Base-by-base conservation (phyloP, 2,888 invertebrate species). In the Macroteleia sp. region DNA sequence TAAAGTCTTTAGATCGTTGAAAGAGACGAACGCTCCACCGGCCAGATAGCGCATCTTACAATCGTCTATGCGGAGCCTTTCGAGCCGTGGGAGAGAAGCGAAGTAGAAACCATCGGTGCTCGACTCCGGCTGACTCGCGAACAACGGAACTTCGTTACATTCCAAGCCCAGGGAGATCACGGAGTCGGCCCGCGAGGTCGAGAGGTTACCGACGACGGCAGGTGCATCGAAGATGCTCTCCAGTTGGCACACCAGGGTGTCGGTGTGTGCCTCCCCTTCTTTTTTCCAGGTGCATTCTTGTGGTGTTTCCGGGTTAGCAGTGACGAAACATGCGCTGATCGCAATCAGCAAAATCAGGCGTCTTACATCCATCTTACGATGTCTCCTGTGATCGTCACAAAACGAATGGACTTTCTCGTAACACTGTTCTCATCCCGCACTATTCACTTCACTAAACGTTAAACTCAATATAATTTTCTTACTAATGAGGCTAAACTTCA, bases 1-100 rank as follows among this genome's bases (percentile, higher is more conserved):
- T 56, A 97, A 91, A 78, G 93, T 93, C 54, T 94, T 92, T 20
- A 97, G 91, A 84, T 95, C 94, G 83, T 94, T 93, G 30, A 96
- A 92, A 50, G 94, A 94, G 20, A 94, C 92, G 83, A 97, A 92
- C 52, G 95, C 95, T 36, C 94, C 94, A 25, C 94, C 94, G 3
- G 96, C 95, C 69, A 96, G 93, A 86, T 94, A 94, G 81, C 95
- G 93, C 81, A 96, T 94, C 92, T 96, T 96, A 91, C 96, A 96
- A 79, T 94, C 94, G 85, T 96, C 96, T 88, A 96, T 93, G 79
- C 93, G 92, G 62, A 96, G 92, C 84, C 95, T 94, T 85, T 93
- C 94, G 36, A 96, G 92, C 74, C 94, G 93, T 56, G 94, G 93
- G 84, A 96, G 93, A 44, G 93, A 92, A 32, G 94, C 93, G 46